A percentile compares a stretch with the other conserved stretches of the same genome.
Conservation (phyloP, 2,888 invertebrate species). For the Merodon equestris region DNA sequence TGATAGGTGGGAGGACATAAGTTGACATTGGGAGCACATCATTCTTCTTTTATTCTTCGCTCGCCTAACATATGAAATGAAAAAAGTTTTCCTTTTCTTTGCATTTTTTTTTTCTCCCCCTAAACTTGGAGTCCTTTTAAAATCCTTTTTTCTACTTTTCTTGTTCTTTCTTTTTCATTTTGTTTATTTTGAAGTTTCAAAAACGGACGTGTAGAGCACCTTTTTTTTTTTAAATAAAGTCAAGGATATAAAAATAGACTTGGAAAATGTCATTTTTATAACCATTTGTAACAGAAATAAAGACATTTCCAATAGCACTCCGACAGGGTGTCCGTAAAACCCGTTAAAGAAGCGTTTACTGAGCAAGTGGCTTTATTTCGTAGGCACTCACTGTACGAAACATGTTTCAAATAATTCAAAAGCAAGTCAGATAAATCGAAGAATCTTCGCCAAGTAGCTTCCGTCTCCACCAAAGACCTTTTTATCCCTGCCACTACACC, state of each 20-base stretch:
- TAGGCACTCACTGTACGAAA: conserved; percentile 34
- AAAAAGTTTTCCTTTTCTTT: conserved; percentile 48
- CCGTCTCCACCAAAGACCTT: conserved; percentile 4
- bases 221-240: not conserved
- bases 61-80: conserved; percentile 53
- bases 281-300: not conserved
- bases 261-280: no score
- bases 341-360: not conserved
- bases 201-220: conserved; percentile 49
- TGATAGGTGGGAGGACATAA: conserved; percentile 50
- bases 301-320: no score
- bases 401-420: conserved; percentile 66
- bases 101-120: conserved; percentile 17
- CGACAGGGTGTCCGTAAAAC: no score
- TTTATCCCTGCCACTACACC: no score
- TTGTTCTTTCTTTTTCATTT: no score
- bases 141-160: conserved; percentile 46
- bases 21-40: conserved; percentile 47
- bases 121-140: conserved; percentile 38
- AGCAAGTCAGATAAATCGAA: conserved; percentile 57
- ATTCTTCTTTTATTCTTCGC: conserved; percentile 34
- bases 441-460: conserved; percentile 43
- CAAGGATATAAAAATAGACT: conserved; percentile 6
- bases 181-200: conserved; percentile 37
- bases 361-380: conserved; percentile 7